Percentiles rank a stretch among this genome's conserved stretches.
Conservation (phyloP, 2,113 vertebrate genomes). For the Puntigrus tetrazona region DNA sequence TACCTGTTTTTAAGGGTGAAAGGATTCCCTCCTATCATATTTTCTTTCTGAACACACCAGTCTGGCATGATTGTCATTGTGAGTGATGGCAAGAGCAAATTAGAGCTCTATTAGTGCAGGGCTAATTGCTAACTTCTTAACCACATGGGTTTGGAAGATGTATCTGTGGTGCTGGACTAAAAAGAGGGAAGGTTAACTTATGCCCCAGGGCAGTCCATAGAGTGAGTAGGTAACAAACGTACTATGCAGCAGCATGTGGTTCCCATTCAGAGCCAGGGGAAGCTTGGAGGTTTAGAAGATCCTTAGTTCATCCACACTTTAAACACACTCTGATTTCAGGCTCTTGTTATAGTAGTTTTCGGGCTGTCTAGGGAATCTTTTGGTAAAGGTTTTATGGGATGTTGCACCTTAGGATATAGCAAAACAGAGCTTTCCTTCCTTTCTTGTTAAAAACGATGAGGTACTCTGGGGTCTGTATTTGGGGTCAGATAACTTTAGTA, state of each 20-base stretch:
- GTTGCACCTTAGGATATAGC: slow-evolving; percentile 11
- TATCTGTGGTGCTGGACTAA: not conserved
- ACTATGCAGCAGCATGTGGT: slow-evolving; percentile 13
- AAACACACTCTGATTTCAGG: slow-evolving; percentile 3
- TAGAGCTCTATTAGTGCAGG: slow-evolving; percentile 18
- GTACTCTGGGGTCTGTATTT: not conserved
- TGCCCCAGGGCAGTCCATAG: not conserved
- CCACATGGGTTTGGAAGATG: slow-evolving; percentile 16
- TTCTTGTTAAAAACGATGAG: slow-evolving; percentile 3
- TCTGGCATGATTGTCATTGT: slow-evolving; percentile 11
- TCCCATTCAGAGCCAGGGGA: slow-evolving; percentile 12
- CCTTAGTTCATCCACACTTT: slow-evolving; percentile 11
- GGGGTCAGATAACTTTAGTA: not conserved
- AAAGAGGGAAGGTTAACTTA: not conserved
- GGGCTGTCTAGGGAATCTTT: slow-evolving; percentile 3
- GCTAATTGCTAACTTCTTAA: slow-evolving; percentile 37
- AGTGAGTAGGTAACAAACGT: slow-evolving; percentile 25
- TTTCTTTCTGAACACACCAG: not conserved
- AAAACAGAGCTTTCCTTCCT: slow-evolving; percentile 6
- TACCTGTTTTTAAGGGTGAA: slow-evolving; percentile 11
- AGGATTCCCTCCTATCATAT: slow-evolving; percentile 43
- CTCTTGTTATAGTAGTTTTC: not conserved
- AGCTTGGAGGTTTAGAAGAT: slow-evolving; percentile 8
- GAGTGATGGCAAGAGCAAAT: slow-evolving; percentile 18
- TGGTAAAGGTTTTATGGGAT: slow-evolving; percentile 22